Conservation (phyloP, 2,888 invertebrate genomes). For the Ctena decussata region DNA sequence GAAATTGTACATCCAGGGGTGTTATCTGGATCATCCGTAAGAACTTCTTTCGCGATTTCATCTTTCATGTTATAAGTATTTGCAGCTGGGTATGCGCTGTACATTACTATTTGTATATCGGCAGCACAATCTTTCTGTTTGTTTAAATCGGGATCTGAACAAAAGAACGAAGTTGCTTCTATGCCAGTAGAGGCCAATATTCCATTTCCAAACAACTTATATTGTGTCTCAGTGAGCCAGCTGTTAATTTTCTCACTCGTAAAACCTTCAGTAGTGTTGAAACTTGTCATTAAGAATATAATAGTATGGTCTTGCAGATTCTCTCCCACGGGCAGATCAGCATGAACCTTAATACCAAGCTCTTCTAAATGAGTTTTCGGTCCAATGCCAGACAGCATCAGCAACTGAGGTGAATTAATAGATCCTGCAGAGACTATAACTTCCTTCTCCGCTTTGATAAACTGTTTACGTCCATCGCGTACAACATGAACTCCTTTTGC, state of each 20-base stretch:
- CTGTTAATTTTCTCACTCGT: conserved; percentile 42
- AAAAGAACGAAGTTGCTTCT: conserved; percentile 54
- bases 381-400: conserved; percentile 86
- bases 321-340: conserved; percentile 80
- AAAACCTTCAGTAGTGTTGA: conserved; percentile 40
- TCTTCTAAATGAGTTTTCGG: conserved; percentile 83
- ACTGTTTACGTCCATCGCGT: conserved; percentile 63
- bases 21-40: background rate
- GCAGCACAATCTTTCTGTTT: conserved; percentile 43
- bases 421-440: conserved; percentile 85
- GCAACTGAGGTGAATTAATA: conserved; percentile 84
- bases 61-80: conserved; percentile 37
- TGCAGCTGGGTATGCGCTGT: conserved; percentile 13
- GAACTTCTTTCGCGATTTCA: conserved; percentile 39
- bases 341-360: conserved; percentile 80
- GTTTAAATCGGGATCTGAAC: conserved; percentile 4
- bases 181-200: conserved; percentile 36
- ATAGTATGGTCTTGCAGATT: conserved; percentile 55
- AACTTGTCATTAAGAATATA: conserved; percentile 22
- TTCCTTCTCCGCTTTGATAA: conserved; percentile 74
- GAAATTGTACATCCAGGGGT: background rate
- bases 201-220: conserved; percentile 51
- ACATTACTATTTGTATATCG: conserved; percentile 52
- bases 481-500: conserved; percentile 79
- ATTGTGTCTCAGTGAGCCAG: conserved; percentile 28